These are phyloP conservation scores for Acanthoscelides obtectus DNA, from an alignment of 2,888 invertebrate species.

Conservation along the genomic window DNA sequence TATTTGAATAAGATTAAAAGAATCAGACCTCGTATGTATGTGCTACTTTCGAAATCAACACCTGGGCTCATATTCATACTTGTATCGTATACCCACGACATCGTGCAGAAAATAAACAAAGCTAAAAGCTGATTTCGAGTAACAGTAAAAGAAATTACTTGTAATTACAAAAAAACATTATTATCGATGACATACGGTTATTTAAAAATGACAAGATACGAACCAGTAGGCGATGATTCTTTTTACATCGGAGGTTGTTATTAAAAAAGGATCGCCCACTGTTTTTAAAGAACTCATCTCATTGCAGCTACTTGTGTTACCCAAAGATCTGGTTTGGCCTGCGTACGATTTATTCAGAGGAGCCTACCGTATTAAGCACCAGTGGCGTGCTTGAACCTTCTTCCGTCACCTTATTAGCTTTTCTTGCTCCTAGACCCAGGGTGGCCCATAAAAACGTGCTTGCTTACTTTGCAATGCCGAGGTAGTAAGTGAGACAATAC, in stretches of 20 bases:
- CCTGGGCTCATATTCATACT: too few relatives aligned
- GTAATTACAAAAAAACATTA: constrained; percentile 25
- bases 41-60: too few relatives aligned
- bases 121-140: constrained; percentile 14
- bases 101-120: constrained; percentile 2
- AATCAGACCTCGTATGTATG: too few relatives aligned
- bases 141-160: constrained; percentile 15
- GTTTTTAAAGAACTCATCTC: constrained; percentile 45
- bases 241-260: constrained; percentile 41
- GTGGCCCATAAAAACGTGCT: too few relatives aligned
- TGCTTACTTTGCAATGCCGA: too few relatives aligned
- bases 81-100: neutral
- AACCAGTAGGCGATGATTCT: constrained; percentile 36
- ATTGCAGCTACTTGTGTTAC: constrained; percentile 46
- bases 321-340: constrained; percentile 41
- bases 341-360: constrained; percentile 37
- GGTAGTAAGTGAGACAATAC: too few relatives aligned
- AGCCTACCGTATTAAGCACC: constrained; percentile 21
- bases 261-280: constrained; percentile 46
- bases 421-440: too few relatives aligned
- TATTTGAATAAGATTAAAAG: too few relatives aligned
- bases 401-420: too few relatives aligned
- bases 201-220: constrained; percentile 37
- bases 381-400: constrained; percentile 9
- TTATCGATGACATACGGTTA: constrained; percentile 40